Evolutionary conservation across 2,113 vertebrate species (phyloP), one percentile per base, ranked within the genome.

Genomic region (Recurvirostra avosetta): DNA sequence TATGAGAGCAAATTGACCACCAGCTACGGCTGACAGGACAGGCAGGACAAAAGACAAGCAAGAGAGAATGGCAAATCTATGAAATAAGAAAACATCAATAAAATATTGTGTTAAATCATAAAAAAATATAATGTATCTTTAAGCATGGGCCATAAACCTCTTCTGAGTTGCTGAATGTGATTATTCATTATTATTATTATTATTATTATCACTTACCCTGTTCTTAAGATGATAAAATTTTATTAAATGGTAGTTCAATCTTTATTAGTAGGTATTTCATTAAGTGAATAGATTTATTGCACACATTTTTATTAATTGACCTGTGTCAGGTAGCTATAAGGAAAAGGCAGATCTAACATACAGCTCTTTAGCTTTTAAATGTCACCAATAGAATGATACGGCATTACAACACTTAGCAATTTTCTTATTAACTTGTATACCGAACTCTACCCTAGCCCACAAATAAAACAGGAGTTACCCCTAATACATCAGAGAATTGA

Each of bases 391-490:
- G 65, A 72, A 86, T 61, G 26, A 91, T 59, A 47, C n/a, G 77
- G 18, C 26, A 49, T 40, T 86, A 65, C 8, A 89, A 50, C 30
- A 85, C 11, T 71, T 72, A 45, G 2, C 9, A 90, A 76, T 92
- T 87, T 81, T 58, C 73, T 85, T 91, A 78, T 92, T 85, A 87
- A 89, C 25, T 87, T 92, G 86, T 68, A 4, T 38, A 70, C 36
- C 84, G 78, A 92, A 80, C 63, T 84, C 30, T 84, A 82, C 19
- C 17, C 34, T 65, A 65, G 17, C 13, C 58, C 53, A 89, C 87
- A 94, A 92, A 95, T 95, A 94, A 89, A 96, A 58, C 36, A 94
- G 26, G 8, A 81, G 25, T 61, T 92, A 55, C 8, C 29, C 59
- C 34, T 59, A 77, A 71, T 15, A 75, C 27, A 16, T 65, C 61